phyloP scores from a whole-genome alignment of 2,797 vertebrate genomes.

The Alauda arvensis region DNA sequence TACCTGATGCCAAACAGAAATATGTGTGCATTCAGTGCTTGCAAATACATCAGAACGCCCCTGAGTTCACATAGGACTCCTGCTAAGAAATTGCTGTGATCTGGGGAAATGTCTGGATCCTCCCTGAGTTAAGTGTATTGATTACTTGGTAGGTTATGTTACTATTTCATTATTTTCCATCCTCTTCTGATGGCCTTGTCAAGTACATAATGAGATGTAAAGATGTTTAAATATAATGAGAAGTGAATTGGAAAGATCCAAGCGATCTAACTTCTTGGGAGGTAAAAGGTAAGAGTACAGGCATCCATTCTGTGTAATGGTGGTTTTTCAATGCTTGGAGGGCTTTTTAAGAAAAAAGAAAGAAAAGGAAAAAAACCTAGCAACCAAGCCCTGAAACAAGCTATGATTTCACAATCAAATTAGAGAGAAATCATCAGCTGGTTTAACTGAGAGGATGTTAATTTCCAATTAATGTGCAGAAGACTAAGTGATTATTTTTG shows the following conservation, averaged over 20 bases:
- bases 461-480: background rate
- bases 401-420: background rate
- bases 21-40: fast-evolving
- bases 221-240: background rate
- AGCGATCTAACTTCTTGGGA: background rate
- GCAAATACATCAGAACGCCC: background rate
- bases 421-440: background rate
- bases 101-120: background rate
- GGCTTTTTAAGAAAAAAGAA: background rate
- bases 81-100: background rate
- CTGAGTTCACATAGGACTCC: background rate
- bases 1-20: background rate
- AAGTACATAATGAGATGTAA: background rate
- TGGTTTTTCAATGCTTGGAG: background rate
- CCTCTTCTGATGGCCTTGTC: background rate
- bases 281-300: background rate
- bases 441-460: background rate
- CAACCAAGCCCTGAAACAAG: background rate
- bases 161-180: background rate
- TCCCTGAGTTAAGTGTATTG: background rate
- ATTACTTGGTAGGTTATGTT: background rate
- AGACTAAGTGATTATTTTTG: background rate
- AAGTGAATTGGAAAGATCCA: background rate
- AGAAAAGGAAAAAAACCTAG: background rate
- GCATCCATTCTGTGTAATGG: background rate